Evolutionary conservation across 2,797 vertebrate species (phyloP).

Genomic region (Neostethus bicornis): DNA sequence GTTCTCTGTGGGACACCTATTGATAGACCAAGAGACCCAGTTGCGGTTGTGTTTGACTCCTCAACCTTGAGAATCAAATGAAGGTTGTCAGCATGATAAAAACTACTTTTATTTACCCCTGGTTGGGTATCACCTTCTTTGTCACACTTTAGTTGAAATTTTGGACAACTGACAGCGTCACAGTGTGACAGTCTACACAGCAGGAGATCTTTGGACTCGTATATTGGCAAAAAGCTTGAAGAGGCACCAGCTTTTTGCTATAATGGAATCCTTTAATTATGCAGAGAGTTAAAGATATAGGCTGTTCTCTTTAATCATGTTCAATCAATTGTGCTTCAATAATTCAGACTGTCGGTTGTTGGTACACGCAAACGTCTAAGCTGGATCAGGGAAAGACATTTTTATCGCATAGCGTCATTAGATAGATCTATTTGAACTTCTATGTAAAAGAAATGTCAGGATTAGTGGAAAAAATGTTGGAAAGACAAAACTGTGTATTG

Average conservation of each 20-base stretch:
- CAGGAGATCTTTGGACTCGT: constrained; percentile 21
- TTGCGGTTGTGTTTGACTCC: constrained; percentile 89
- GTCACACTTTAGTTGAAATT: constrained; percentile 32
- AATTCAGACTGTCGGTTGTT: not conserved
- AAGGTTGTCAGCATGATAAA: constrained; percentile 88
- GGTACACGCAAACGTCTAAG: not conserved
- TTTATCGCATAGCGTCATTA: not conserved
- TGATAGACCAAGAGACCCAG: constrained; percentile 87
- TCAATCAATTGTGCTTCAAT: not conserved
- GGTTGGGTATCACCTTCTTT: constrained; percentile 71
- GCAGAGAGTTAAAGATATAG: not conserved
- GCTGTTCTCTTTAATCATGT: not conserved
- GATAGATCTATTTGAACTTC: not conserved
- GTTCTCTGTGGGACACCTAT: constrained; percentile 91
- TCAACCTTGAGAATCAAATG: constrained; percentile 89
- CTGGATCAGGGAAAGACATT: not conserved
- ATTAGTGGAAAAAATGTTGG: not conserved
- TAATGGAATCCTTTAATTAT: constrained; percentile 12
- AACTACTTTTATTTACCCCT: constrained; percentile 83
- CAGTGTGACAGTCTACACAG: constrained; percentile 23
- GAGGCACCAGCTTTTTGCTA: constrained; percentile 10
- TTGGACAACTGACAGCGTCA: constrained; percentile 39
- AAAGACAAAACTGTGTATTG: too few relatives aligned
- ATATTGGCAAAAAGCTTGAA: constrained; percentile 25
- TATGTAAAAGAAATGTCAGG: not conserved